Base-by-base conservation (phyloP, 2,888 invertebrate species). In the Oscheius sp. region DNA sequence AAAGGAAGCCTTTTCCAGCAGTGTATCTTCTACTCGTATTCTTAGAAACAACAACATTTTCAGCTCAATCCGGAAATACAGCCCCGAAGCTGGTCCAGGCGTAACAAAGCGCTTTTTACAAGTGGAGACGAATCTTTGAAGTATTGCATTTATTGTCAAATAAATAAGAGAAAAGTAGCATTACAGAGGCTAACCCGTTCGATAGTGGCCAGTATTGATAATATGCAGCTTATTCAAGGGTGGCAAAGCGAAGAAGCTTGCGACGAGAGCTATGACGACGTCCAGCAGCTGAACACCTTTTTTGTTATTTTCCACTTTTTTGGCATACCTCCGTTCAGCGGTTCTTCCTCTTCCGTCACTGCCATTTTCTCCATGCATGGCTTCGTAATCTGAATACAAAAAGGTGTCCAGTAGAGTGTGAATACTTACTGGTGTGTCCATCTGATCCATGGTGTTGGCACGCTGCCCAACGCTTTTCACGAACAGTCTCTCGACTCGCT, bases 191-290 rank as follows among this genome's bases (percentile, higher is more conserved):
- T 5, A 53, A 68, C 68, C 68, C 68, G 68, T 68, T n/a, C 2
- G 35, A 10, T 29, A 48, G n/a, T 58, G 58, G 42, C 70, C 21
- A 32, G 2, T 55, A 21, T 29, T 11, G 37, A 70, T 55, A 53
- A 57, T 53, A 55, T 51, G 35, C 29, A 33, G 11, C n/a, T 57
- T 66, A 66, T 5, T 66, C 59, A 13, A 68, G 13, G n/a, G 83
- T 83, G 13, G 81, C 83, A 59, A 83, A 83, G 57, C 83, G 76
- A 35, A 83, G 75, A 33, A 83, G 75, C 70, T 83, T 83, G 33
- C 83, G 76, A 59, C 78, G 76, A 9, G 83, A 83, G 53, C 80
- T 82, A 48, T 80, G 77, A 21, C 83, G 80, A 55, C 77, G 76
- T 10, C 77, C 60, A 32, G 78, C 77, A 53, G 77, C 83, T 76